A percentile compares a stretch with the other conserved stretches of the same genome.
These are phyloP conservation scores for Hirtodrosophila confusa DNA, from an alignment of 2,888 invertebrate species.

Conservation along the genomic window DNA sequence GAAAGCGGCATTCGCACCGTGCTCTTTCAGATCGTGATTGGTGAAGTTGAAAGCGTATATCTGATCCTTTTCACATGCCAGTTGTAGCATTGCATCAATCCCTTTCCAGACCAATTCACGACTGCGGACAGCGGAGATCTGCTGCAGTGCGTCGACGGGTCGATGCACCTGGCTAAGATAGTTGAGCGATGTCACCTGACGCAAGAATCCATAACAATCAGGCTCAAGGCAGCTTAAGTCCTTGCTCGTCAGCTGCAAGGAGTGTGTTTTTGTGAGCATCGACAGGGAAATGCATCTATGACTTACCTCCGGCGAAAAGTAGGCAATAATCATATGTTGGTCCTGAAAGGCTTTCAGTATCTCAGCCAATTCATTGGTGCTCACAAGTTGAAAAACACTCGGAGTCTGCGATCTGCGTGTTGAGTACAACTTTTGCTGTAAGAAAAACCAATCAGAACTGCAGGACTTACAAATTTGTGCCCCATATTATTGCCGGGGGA, in stretches of 20 bases:
- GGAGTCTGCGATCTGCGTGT: constrained; percentile 3
- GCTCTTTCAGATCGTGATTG: constrained; percentile 19
- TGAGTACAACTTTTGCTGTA: too few species aligned
- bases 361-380: constrained; percentile 7
- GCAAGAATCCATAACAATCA: constrained; percentile 49
- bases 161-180: constrained; percentile 54
- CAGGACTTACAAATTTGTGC: too few species aligned
- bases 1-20: constrained; percentile 41
- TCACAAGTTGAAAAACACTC: constrained; percentile 40
- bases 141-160: constrained; percentile 38
- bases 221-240: constrained; percentile 49
- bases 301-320: constrained; percentile 46
- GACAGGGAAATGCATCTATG: neutral
- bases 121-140: neutral
- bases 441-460: too few species aligned
- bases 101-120: constrained; percentile 1
- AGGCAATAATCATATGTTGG: constrained; percentile 45
- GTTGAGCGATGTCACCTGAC: constrained; percentile 11
- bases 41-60: constrained; percentile 45
- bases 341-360: constrained; percentile 29
- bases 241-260: constrained; percentile 44
- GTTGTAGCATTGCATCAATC: neutral
- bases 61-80: constrained; percentile 21
- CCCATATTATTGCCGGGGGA: too few species aligned
- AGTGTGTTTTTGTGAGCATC: neutral